Evolutionary conservation across 2,888 invertebrate genomes (phyloP), one percentile per base, ranked within the genome.

Genomic region (Abrostola tripartita): DNA sequence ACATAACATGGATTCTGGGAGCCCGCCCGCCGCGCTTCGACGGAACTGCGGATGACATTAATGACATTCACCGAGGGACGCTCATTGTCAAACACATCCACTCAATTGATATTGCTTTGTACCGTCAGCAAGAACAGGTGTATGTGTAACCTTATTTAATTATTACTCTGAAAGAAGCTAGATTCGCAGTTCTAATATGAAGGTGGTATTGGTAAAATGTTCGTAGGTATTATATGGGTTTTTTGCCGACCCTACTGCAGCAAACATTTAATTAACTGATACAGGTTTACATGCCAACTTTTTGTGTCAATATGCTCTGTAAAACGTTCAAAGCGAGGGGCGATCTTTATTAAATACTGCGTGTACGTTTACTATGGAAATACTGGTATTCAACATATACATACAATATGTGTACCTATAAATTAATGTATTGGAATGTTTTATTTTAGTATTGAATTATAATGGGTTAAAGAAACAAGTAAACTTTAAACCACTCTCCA

Each of bases 11-110:
- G 68, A 57, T 58, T n/a, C 66, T 41, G 75, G 50, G 74, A 71
- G 66, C 80, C 79, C 78, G 72, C 65, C 49, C 80, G 41, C 44
- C 58, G 79, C 67, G 53, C 52, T 9, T 58, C 62, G 76, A 71
- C 80, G 75, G 70, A 47, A 74, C 88, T 90, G 90, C 81, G 79
- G 78, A 78, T 84, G 90, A 90, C 90, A 83, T 79, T 88, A 84
- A 89, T 85, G 86, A 83, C 83, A 83, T 85, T 87, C 87, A 85
- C 74, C 78, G 81, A 71, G 78, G 80, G 84, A 81, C 83, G 76
- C 79, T 81, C 76, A 82, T 83, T 81, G 82, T 80, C 78, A 81
- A 69, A 74, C 68, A 72, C 76, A 79, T 69, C 59, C 35, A 52
- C 59, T 58, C 68, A 57, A 71, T 74, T 62, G 72, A 79, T 69